Evolutionary conservation across 2,797 vertebrate species (phyloP).

Genomic region (Coregonus ussuriensis): DNA sequence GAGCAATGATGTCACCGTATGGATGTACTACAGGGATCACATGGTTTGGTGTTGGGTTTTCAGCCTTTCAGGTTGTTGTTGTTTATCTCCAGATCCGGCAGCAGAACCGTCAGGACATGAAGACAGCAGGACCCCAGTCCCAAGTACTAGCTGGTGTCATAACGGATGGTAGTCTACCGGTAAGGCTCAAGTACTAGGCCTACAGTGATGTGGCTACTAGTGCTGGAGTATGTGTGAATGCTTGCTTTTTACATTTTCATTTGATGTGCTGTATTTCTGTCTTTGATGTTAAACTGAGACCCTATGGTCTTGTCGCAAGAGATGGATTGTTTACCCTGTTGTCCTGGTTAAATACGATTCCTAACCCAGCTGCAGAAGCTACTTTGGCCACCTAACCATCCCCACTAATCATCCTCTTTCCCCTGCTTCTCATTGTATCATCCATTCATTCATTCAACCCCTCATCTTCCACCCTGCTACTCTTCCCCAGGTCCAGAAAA

Average conservation of each 20-base stretch:
- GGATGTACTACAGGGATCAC: not conserved
- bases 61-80: not conserved
- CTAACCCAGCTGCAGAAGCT: not conserved
- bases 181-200: constrained; percentile 55
- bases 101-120: constrained; percentile 95
- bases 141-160: constrained; percentile 92
- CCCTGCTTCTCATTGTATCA: not conserved
- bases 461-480: not conserved
- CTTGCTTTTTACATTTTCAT: not conserved
- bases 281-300: not conserved
- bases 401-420: not conserved
- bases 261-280: not conserved
- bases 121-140: constrained; percentile 94
- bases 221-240: not conserved
- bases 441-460: not conserved
- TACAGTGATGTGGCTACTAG: not conserved
- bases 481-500: not conserved
- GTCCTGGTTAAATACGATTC: not conserved
- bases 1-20: not conserved
- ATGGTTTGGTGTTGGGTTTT: not conserved
- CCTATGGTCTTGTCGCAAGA: not conserved
- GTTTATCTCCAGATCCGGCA: constrained; percentile 84
- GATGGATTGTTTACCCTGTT: not conserved
- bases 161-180: constrained; percentile 85
- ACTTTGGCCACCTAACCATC: not conserved